Percentiles rank a stretch among this genome's conserved stretches.
Conservation (phyloP, 2,888 invertebrate genomes). For the Stramonita haemastoma region DNA sequence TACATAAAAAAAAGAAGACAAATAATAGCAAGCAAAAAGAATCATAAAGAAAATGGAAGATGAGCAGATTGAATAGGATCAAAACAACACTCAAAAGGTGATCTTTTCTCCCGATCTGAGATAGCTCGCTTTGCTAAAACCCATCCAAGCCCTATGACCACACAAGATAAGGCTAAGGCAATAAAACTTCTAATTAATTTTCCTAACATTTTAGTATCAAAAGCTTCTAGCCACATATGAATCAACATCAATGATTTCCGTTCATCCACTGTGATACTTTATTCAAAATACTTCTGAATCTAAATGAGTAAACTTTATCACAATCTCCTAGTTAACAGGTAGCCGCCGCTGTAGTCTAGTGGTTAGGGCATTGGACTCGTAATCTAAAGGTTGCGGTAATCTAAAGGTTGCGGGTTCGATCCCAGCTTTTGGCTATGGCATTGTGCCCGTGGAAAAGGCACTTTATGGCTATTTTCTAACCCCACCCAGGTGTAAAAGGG, state of each 20-base stretch:
- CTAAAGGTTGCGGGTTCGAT: too few relatives aligned
- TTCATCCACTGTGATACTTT: slow-evolving; percentile 39
- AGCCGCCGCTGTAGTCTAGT: too few relatives aligned
- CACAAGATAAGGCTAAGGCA: background rate
- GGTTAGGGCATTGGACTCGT: too few relatives aligned
- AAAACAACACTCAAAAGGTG: slow-evolving; percentile 84
- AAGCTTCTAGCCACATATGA: slow-evolving; percentile 20
- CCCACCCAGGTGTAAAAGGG: too few relatives aligned
- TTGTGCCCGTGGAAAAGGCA: too few relatives aligned
- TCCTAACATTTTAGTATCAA: slow-evolving; percentile 34
- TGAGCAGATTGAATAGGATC: slow-evolving; percentile 80
- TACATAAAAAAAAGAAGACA: slow-evolving; percentile 87
- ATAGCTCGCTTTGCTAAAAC: slow-evolving; percentile 42
- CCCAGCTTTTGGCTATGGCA: too few relatives aligned
- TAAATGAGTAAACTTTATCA: slow-evolving; percentile 29
- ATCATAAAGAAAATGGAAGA: slow-evolving; percentile 82
- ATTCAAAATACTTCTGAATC: background rate
- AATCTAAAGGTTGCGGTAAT: too few relatives aligned
- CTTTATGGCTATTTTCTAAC: too few relatives aligned
- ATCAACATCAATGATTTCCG: slow-evolving; percentile 42
- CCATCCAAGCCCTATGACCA: slow-evolving; percentile 1
- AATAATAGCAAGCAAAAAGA: slow-evolving; percentile 84
- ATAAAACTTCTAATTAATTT: background rate
- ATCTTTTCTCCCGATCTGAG: slow-evolving; percentile 53
- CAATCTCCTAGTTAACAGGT: slow-evolving; percentile 37